These are phyloP conservation scores for Colistium nudipinnis DNA, from an alignment of 2,113 vertebrate genomes.

Conservation along the genomic window DNA sequence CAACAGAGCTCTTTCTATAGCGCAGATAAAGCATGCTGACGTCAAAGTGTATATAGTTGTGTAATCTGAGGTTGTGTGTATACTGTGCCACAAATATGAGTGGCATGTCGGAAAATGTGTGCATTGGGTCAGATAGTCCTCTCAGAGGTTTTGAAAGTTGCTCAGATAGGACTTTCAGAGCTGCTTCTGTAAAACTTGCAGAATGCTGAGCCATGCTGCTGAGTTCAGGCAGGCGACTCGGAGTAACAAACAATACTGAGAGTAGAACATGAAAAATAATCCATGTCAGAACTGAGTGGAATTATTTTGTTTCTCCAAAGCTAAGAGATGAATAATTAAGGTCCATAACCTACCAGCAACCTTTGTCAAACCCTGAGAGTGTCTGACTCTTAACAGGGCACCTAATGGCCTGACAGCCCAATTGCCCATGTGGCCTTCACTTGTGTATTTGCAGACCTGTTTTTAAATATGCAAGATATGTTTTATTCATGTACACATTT, in stretches of 20 bases:
- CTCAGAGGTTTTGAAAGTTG: neutral
- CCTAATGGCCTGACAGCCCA: neutral
- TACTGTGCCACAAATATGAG: neutral
- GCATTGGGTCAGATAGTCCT: neutral
- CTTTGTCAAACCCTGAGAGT: neutral
- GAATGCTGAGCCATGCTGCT: neutral
- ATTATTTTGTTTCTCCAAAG: neutral
- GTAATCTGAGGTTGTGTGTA: neutral
- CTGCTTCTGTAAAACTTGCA: constrained; percentile 1
- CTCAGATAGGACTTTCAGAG: neutral
- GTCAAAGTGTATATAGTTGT: neutral
- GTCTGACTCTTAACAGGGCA: neutral
- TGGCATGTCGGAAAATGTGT: neutral
- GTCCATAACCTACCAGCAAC: neutral
- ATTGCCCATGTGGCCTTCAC: no score
- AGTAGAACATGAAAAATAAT: neutral
- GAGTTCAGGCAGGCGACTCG: neutral
- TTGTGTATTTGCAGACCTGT: no score
- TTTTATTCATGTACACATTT: no score
- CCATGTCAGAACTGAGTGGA: neutral
- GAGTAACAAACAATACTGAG: neutral
- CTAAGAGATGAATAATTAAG: neutral
- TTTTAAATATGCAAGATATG: no score
- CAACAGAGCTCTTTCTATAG: no score
- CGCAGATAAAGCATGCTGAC: no score